Conservation (phyloP, 92 coral and sea anemone species). For the Phymanthus crucifer region DNA sequence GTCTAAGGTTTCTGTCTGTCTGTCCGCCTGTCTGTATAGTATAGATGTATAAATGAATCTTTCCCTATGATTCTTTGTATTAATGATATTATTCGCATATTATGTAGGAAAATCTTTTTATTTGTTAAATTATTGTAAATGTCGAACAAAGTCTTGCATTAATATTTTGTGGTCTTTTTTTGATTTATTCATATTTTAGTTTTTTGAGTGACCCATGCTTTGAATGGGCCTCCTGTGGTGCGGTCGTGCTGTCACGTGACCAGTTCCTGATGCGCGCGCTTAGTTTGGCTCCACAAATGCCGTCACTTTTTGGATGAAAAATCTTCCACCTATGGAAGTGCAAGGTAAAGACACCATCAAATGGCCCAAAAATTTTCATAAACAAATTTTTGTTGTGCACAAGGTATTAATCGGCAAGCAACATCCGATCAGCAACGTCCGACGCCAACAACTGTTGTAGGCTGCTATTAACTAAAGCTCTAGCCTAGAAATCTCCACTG, state of each 20-base stretch:
- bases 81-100: not conserved
- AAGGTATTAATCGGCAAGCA: too few relatives aligned
- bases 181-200: not conserved
- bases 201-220: not conserved
- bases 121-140: constrained; percentile 38
- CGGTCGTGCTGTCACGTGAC: not conserved
- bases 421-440: too few relatives aligned
- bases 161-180: not conserved
- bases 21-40: not conserved
- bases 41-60: not conserved
- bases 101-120: constrained; percentile 28
- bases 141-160: constrained; percentile 9
- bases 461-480: too few relatives aligned
- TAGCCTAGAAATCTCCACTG: too few relatives aligned
- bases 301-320: not conserved
- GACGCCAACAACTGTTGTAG: too few relatives aligned
- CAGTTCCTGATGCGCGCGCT: not conserved
- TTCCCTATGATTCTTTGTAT: not conserved
- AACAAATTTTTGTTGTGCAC: too few relatives aligned
- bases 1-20: not conserved
- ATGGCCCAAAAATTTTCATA: too few relatives aligned
- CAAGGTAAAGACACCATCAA: too few relatives aligned
- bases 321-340: too few relatives aligned
- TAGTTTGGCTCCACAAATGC: not conserved
- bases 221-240: not conserved